Percentiles rank a stretch among this genome's conserved stretches.
These are phyloP conservation scores for Drosophila sp. DNA, from an alignment of 1,140 invertebrate species.

Conservation along the genomic window DNA sequence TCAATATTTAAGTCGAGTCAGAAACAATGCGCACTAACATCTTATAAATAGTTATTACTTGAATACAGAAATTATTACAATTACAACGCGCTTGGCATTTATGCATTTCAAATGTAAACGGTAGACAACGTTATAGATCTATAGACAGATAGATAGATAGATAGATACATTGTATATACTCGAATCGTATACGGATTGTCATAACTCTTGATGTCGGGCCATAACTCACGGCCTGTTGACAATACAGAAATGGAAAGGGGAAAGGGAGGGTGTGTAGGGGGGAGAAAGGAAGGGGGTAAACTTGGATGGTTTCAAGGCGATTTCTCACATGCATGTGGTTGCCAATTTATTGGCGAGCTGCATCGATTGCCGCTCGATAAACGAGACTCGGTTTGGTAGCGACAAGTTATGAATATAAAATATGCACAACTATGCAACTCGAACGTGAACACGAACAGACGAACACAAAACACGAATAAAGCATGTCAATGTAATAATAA, in stretches of 20 bases:
- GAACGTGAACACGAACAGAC: conserved; percentile 34
- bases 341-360: conserved; percentile 76
- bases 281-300: neutral
- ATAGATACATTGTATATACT: conserved; percentile 22
- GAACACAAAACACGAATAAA: conserved; percentile 67
- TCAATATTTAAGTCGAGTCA: conserved; percentile 14
- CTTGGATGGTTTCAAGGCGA: conserved; percentile 64
- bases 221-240: conserved; percentile 50
- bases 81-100: conserved; percentile 42
- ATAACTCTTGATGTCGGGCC: conserved; percentile 69
- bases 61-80: conserved; percentile 44
- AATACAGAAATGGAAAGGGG: conserved; percentile 9
- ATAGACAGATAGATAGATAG: conserved; percentile 35
- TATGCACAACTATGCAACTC: conserved; percentile 76
- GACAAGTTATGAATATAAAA: conserved; percentile 83
- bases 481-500: conserved; percentile 78
- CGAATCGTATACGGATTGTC: conserved; percentile 59
- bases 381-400: conserved; percentile 51
- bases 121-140: conserved; percentile 21
- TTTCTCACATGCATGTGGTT: conserved; percentile 58
- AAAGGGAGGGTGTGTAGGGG: neutral
- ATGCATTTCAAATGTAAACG: conserved; percentile 41
- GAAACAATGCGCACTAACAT: conserved; percentile 30
- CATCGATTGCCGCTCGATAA: conserved; percentile 76
- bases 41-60: conserved; percentile 47